Base-by-base conservation (phyloP, 1,140 invertebrate genomes). In the Hylaeus anthracinus region DNA sequence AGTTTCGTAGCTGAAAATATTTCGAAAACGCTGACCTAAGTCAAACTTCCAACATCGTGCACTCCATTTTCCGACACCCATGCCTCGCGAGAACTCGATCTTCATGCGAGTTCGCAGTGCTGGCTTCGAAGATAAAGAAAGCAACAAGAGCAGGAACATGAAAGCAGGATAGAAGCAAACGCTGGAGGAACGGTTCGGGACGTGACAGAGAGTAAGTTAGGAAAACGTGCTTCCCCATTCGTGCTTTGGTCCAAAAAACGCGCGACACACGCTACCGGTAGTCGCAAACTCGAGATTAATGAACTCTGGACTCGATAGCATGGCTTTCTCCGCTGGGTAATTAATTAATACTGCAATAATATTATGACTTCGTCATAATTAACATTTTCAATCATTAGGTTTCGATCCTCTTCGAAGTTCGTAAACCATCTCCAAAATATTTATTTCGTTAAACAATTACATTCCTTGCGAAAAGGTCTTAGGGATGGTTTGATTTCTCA, bases 41-140 rank as follows among this genome's bases (percentile, higher is more conserved):
- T n/a, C 15, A 6, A 45, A 70, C 66, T 66, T 66, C 84, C 77
- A 66, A 78, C 73, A 51, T 67, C 56, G 61, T 77, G 56, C 48
- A 14, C 48, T 48, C 72, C 63, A 51, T 48, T 39, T 26, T 48
- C 65, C 83, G 56, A 82, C 70, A 67, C 73, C 83, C 77, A 58
- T 66, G 75, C 76, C 86, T 90, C 86, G 86, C 82, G 86, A 73
- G 80, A 86, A 79, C 85, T 90, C 89, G 88, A 89, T 89, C 86
- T 90, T 89, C 89, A 88, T 83, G 72, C 74, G 43, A 83, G 80
- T 78, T 85, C 81, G 81, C 70, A 58, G 72, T 9, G 63, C 55
- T 63, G 66, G 61, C 65, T 72, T 66, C 56, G 63, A 75, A 76
- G 82, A 89, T 85, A 86, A 88, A 87, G 84, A 79, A 79, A 37